Evolutionary conservation across 2,888 invertebrate species (phyloP).

Genomic region (Thereva unica): DNA sequence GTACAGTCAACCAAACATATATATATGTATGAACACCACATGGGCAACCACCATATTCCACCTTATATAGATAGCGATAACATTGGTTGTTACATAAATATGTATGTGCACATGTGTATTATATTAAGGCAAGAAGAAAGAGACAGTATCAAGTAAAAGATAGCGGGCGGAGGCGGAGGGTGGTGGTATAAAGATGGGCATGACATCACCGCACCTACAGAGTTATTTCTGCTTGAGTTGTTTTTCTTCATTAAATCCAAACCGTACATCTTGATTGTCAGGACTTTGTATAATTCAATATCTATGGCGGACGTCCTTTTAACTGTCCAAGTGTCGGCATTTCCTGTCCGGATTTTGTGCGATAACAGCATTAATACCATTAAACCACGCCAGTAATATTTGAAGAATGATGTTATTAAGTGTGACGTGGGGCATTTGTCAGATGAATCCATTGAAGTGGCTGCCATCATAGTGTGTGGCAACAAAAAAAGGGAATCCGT

Average conservation of each 20-base stretch:
- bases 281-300: conserved; percentile 38
- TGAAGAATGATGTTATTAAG: conserved; percentile 26
- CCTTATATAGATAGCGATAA: too few relatives aligned
- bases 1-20: conserved; percentile 1
- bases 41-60: not conserved
- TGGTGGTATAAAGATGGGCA: conserved; percentile 23
- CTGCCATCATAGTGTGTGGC: too few relatives aligned
- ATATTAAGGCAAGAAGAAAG: too few relatives aligned
- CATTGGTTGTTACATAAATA: too few relatives aligned
- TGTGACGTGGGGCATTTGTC: conserved; percentile 22
- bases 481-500: too few relatives aligned
- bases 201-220: conserved; percentile 43
- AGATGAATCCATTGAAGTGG: not conserved
- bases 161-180: conserved; percentile 6
- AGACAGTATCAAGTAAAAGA: not conserved
- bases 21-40: too few relatives aligned
- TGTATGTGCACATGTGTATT: too few relatives aligned
- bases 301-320: conserved; percentile 38
- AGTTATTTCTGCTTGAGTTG: conserved; percentile 44
- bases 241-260: conserved; percentile 45
- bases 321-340: conserved; percentile 29
- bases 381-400: conserved; percentile 19
- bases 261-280: conserved; percentile 44
- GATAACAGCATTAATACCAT: conserved; percentile 28
- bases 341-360: conserved; percentile 23